A percentile compares a stretch with the other conserved stretches of the same genome.
phyloP scores from a whole-genome alignment of 2,113 vertebrate genomes.

The Catagonus wagneri region DNA sequence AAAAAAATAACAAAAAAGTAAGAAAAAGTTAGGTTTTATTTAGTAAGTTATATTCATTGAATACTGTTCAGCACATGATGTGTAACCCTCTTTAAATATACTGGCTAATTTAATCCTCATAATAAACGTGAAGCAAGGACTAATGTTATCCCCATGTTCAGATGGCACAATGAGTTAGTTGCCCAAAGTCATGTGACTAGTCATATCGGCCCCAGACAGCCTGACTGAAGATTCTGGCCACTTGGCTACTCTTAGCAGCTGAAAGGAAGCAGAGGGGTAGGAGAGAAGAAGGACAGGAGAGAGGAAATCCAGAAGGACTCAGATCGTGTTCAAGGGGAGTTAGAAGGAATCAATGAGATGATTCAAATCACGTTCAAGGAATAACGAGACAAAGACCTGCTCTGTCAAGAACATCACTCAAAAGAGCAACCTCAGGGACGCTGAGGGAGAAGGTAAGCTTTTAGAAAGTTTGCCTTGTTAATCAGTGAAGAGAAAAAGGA shows the following conservation, averaged over 20 bases:
- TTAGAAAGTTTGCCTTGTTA: neutral
- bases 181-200: neutral
- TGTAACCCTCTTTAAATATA: too few species aligned
- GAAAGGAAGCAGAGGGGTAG: neutral
- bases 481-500: neutral
- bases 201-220: neutral
- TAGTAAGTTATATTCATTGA: neutral
- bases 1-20: neutral
- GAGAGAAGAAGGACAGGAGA: fast-evolving
- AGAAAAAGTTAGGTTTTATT: neutral
- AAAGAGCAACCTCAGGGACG: neutral
- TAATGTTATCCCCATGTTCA: neutral
- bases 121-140: neutral
- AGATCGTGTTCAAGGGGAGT: neutral
- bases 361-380: neutral
- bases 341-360: neutral
- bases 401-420: neutral
- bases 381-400: neutral
- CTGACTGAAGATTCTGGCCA: too few species aligned
- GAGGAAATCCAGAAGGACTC: neutral
- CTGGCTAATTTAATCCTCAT: neutral
- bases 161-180: neutral
- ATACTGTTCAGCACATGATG: neutral
- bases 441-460: neutral
- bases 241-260: neutral